Percentiles rank a stretch among this genome's conserved stretches.
Evolutionary conservation across 2,113 vertebrate genomes (phyloP).

Genomic region (Lota lota): DNA sequence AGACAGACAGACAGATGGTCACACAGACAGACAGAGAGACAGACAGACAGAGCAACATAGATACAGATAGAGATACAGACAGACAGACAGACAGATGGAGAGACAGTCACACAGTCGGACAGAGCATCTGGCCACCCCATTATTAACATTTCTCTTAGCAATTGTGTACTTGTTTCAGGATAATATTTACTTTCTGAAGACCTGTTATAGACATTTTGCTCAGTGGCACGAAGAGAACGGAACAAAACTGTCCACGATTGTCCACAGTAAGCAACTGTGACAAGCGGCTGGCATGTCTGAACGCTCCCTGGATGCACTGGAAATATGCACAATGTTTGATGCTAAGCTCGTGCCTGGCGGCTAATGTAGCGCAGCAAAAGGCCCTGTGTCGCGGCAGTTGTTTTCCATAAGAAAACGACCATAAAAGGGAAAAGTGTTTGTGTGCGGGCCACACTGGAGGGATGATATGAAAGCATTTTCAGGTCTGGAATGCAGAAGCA

Average conservation of each 20-base stretch:
- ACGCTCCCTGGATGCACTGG: conserved; percentile 27
- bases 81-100: conserved; percentile 5
- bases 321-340: conserved; percentile 53
- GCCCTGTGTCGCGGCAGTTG: conserved; percentile 35
- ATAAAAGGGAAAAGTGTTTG: conserved; percentile 27
- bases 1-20: conserved; percentile 16
- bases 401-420: background rate
- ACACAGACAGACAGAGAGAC: no score
- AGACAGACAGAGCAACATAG: no score
- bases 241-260: conserved; percentile 38
- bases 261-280: conserved; percentile 31
- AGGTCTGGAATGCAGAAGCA: conserved; percentile 26
- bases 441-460: conserved; percentile 32
- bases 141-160: conserved; percentile 23
- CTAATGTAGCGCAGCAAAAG: conserved; percentile 41
- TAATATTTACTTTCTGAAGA: conserved; percentile 14
- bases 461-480: conserved; percentile 52
- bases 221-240: conserved; percentile 40
- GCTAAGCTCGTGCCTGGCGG: conserved; percentile 36
- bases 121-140: background rate
- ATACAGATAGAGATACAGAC: no score
- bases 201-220: conserved; percentile 23
- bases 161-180: conserved; percentile 43
- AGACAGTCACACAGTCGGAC: conserved; percentile 4
- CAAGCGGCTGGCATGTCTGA: conserved; percentile 15